A percentile compares a stretch with the other conserved stretches of the same genome.
phyloP scores from a whole-genome alignment of 2,888 invertebrate genomes.

The Meta bourneti region DNA sequence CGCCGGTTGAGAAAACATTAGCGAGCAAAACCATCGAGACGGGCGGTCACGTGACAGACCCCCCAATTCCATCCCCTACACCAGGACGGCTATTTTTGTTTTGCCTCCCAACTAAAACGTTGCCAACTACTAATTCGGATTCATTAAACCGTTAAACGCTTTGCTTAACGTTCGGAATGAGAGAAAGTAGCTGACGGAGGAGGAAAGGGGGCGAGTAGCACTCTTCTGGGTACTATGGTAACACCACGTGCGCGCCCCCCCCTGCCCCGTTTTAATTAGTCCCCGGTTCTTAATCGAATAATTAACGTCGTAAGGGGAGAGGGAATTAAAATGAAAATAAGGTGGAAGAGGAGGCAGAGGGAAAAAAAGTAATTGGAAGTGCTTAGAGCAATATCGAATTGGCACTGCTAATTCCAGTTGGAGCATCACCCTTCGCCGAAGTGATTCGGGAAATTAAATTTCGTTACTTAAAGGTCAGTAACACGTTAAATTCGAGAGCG shows the following conservation, averaged over 20 bases:
- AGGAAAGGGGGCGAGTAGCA: neutral
- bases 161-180: constrained; percentile 63
- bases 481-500: neutral
- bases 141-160: constrained; percentile 75
- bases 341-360: constrained; percentile 13
- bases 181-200: neutral
- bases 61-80: neutral
- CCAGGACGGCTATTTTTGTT: constrained; percentile 50
- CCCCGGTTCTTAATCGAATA: constrained; percentile 72
- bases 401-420: constrained; percentile 29
- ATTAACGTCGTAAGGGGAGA: constrained; percentile 60
- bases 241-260: constrained; percentile 31
- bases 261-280: constrained; percentile 69
- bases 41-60: constrained; percentile 12
- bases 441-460: neutral
- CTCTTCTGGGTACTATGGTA: constrained; percentile 37
- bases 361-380: constrained; percentile 41
- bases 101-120: constrained; percentile 39
- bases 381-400: constrained; percentile 58
- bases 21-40: constrained; percentile 35
- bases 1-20: constrained; percentile 58
- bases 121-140: constrained; percentile 71
- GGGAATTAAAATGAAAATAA: constrained; percentile 72
- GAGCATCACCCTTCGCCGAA: neutral
- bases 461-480: neutral